A percentile compares a stretch with the other conserved stretches of the same genome.
Conservation (phyloP, 2,797 vertebrate genomes). For the Sylvilagus floridanus region DNA sequence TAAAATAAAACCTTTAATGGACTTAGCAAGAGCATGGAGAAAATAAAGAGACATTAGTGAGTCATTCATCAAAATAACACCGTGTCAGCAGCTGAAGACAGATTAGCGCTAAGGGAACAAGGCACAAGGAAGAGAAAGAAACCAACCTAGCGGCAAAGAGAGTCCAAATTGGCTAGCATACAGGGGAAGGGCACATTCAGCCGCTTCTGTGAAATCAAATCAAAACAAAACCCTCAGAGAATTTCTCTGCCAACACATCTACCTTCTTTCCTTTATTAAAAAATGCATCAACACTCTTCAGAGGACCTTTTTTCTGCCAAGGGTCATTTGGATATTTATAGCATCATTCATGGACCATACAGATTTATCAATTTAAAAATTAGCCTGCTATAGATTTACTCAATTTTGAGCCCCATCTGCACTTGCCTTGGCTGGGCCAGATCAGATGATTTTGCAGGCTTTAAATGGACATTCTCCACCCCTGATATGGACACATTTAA, state of each 20-base stretch:
- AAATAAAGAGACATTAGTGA: slow-evolving; percentile 66
- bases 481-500: not conserved
- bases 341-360: no score
- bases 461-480: no score
- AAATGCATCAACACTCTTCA: slow-evolving; percentile 23
- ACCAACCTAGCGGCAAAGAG: not conserved
- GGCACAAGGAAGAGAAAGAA: slow-evolving; percentile 15
- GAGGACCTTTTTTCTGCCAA: not conserved
- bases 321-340: no score
- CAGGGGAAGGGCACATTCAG: not conserved
- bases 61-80: slow-evolving; percentile 68
- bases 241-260: not conserved
- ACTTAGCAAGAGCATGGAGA: slow-evolving; percentile 60
- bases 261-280: not conserved
- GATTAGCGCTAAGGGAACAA: not conserved
- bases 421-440: no score
- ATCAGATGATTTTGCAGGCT: no score
- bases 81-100: slow-evolving; percentile 55
- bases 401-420: no score
- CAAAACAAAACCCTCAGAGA: not conserved
- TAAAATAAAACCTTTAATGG: slow-evolving; percentile 67
- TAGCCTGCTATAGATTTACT: no score
- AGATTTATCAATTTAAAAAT: no score
- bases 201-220: slow-evolving; percentile 20
- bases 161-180: not conserved